Conservation (phyloP, 2,113 vertebrate species). For the Malaclemys terrapin region DNA sequence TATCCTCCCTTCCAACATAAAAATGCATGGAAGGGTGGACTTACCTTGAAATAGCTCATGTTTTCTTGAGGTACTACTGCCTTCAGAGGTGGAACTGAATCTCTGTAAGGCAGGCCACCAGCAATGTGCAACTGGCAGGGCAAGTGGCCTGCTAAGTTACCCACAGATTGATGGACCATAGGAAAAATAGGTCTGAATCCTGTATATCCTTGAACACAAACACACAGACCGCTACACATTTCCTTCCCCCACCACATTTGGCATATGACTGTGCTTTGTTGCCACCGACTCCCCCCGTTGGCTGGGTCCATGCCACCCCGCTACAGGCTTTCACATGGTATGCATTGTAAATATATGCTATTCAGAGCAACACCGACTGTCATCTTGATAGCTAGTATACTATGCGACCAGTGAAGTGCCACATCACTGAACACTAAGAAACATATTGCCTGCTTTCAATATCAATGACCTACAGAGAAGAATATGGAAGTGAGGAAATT, state of each 20-base stretch:
- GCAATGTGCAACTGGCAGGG: not conserved
- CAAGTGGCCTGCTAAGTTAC: not conserved
- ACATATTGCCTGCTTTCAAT: slow-evolving; percentile 75
- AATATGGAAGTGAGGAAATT: slow-evolving; percentile 74
- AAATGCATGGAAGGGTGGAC: not conserved
- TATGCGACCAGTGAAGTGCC: slow-evolving; percentile 73
- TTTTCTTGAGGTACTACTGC: not conserved
- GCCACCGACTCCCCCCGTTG: slow-evolving; percentile 64
- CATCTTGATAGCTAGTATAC: slow-evolving; percentile 71
- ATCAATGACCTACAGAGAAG: slow-evolving; percentile 73
- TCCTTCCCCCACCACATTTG: not conserved
- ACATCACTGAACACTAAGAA: slow-evolving; percentile 76
- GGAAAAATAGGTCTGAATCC: not conserved
- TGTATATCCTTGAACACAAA: not conserved
- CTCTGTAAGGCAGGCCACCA: not conserved
- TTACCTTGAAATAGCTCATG: not conserved
- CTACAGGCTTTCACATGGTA: slow-evolving; percentile 65
- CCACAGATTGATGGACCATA: not conserved
- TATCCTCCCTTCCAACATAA: not conserved
- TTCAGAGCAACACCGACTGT: slow-evolving; percentile 71
- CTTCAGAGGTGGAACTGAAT: not conserved
- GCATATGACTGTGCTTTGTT: slow-evolving; percentile 3
- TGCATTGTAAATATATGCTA: slow-evolving; percentile 59
- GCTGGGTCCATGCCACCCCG: not conserved
- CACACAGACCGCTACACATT: not conserved